Conservation (phyloP, 2,797 vertebrate species). For the Premnoplex brunnescens region DNA sequence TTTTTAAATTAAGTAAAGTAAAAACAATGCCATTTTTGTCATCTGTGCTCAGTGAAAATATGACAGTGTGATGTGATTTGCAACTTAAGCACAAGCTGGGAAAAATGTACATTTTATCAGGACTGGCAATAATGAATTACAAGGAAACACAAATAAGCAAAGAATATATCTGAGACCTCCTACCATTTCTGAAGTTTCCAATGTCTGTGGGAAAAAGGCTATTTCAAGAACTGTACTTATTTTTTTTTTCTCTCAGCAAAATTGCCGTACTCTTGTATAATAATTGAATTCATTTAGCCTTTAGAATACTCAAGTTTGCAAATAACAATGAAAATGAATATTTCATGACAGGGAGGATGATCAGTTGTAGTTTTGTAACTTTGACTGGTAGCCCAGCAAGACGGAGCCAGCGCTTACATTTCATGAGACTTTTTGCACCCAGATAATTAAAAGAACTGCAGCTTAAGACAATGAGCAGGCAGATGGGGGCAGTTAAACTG, state of each 20-base stretch:
- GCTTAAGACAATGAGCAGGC: neutral
- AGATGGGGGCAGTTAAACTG: slow-evolving; percentile 28
- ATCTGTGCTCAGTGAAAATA: slow-evolving; percentile 50
- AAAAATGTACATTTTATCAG: slow-evolving; percentile 9
- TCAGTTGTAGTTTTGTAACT: slow-evolving; percentile 64
- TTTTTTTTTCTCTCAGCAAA: neutral
- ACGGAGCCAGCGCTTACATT: neutral
- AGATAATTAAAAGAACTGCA: slow-evolving; percentile 17
- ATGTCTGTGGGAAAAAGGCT: neutral
- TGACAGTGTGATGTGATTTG: slow-evolving; percentile 51
- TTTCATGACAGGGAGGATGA: slow-evolving; percentile 64
- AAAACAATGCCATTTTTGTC: slow-evolving; percentile 64
- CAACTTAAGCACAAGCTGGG: slow-evolving; percentile 19
- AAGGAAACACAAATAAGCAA: slow-evolving; percentile 43
- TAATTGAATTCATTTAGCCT: slow-evolving; percentile 71
- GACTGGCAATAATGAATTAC: slow-evolving; percentile 50
- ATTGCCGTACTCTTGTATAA: slow-evolving; percentile 29
- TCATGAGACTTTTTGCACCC: neutral
- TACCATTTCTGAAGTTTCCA: slow-evolving; percentile 48
- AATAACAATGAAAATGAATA: slow-evolving; percentile 71
- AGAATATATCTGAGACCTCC: slow-evolving; percentile 65
- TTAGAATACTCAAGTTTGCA: slow-evolving; percentile 68
- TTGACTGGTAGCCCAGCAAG: slow-evolving; percentile 20
- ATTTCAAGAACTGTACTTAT: slow-evolving; percentile 29
- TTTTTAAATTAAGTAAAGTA: slow-evolving; percentile 68